phyloP scores from a whole-genome alignment of 2,113 vertebrate species.

The Benitochromis conjunctus region DNA sequence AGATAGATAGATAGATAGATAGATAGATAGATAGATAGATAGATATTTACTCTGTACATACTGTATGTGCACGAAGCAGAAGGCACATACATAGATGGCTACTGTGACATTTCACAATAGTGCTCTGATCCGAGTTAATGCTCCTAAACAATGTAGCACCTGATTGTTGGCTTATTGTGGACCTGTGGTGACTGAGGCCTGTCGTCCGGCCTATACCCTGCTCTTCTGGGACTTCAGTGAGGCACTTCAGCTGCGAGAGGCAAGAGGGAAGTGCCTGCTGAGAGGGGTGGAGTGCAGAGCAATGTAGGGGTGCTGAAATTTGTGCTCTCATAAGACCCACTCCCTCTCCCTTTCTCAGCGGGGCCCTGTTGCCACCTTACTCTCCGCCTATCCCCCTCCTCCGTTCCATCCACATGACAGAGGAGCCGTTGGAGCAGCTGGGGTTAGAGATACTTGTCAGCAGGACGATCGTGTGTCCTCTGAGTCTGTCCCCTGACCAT shows the following conservation, averaged over 20 bases:
- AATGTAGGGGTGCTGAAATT: constrained; percentile 60
- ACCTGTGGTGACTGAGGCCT: constrained; percentile 20
- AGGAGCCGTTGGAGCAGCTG: constrained; percentile 53
- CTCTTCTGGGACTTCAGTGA: constrained; percentile 20
- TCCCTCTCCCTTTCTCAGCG: constrained; percentile 44
- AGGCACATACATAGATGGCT: background rate
- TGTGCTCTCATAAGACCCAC: constrained; percentile 31
- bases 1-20: background rate
- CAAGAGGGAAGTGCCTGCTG: background rate
- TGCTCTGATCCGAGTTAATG: constrained; percentile 54
- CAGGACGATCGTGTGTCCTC: constrained; percentile 48
- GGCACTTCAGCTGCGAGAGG: background rate
- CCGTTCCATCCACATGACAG: constrained; percentile 50
- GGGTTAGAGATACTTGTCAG: constrained; percentile 69
- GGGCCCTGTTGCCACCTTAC: constrained; percentile 64
- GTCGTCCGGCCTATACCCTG: background rate
- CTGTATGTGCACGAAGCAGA: background rate
- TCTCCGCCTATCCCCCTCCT: background rate
- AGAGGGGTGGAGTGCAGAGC: constrained; percentile 9
- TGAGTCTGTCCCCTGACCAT: constrained; percentile 54
- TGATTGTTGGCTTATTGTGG: constrained; percentile 59
- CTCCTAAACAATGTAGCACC: constrained; percentile 64
- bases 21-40: background rate
- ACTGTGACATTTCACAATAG: constrained; percentile 52
- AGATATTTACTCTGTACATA: background rate